Evolutionary conservation across 2,888 invertebrate genomes (phyloP), one percentile per base, ranked within the genome.

Genomic region (Lepidochitona cinerea): DNA sequence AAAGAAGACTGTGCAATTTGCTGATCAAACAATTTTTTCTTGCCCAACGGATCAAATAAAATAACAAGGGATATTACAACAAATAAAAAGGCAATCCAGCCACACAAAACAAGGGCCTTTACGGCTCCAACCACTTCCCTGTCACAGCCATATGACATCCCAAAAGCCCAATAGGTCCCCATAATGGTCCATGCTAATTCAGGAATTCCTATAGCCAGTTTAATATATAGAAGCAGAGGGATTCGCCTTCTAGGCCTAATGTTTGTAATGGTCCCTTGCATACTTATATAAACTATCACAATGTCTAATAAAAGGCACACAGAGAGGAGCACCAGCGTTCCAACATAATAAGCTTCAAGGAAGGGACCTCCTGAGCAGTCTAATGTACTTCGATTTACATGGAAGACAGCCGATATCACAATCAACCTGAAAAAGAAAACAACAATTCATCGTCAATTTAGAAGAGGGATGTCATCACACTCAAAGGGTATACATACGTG

Each of bases 1-100:
- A 54, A n/a, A 6, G n/a, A 23, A n/a, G 32, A 9, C 64, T 65
- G 49, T 59, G 23, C 70, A 53, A 29, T 74, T 52, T 26, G 37
- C 7, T 66, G 12, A 18, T 3, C 37, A 65, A 12, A 14, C 29
- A 14, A 23, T 26, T 71, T 37, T 41, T 95, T 94, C 95, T 71
- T 92, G 4, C 96, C 96, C 78, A 96, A 91, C 0, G 96, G 96
- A 89, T 96, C 96, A 89, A 96, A 96, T 66, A 96, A 94, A 90
- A 96, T 92, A 64, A 94, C 94, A 65, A 96, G 92, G 0, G 95
- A 95, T 83, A 96, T 93, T 35, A 96, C 91, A 23, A 84, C 83
- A 14, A 95, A 91, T 0, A 94, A 94, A 71, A 95, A 93, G 69
- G 96, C 93, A 29, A 94, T 93, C 96, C 96, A 96, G 86, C 95